A percentile compares a stretch with the other conserved stretches of the same genome.
Conservation (phyloP, 2,888 invertebrate genomes). For the Lepidocyrtinus sp. region DNA sequence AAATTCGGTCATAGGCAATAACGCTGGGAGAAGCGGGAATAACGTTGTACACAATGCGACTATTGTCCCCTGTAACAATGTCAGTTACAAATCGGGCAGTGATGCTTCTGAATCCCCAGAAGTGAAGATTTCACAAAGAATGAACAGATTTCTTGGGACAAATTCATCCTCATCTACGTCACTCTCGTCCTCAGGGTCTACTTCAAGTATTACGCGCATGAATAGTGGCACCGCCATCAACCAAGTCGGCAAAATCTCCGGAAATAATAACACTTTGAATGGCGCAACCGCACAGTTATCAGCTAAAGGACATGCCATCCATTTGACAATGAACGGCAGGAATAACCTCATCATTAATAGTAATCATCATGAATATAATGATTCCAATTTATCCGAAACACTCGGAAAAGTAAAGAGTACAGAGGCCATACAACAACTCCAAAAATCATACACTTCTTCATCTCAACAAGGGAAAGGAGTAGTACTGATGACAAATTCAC, state of each 20-base stretch:
- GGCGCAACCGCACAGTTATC: conserved; percentile 22
- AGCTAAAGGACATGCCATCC: conserved; percentile 32
- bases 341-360: conserved; percentile 31
- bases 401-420: conserved; percentile 33
- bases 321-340: conserved; percentile 43
- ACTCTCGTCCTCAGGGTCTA: background rate
- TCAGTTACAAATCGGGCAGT: conserved; percentile 22
- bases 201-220: conserved; percentile 33
- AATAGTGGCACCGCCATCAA: conserved; percentile 31
- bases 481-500: conserved; percentile 51
- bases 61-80: conserved; percentile 38
- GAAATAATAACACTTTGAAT: conserved; percentile 28
- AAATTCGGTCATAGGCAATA: conserved; percentile 61
- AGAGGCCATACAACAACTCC: conserved; percentile 32
- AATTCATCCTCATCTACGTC: conserved; percentile 15
- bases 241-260: conserved; percentile 44
- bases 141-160: conserved; percentile 39
- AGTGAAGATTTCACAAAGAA: conserved; percentile 20
- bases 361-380: conserved; percentile 34
- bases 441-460: conserved; percentile 2
- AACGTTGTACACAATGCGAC: conserved; percentile 36
- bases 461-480: conserved; percentile 48
- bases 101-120: background rate
- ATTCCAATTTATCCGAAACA: conserved; percentile 36
- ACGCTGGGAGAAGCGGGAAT: conserved; percentile 22